A percentile compares a stretch with the other conserved stretches of the same genome.
phyloP scores from a whole-genome alignment of 2,113 vertebrate genomes.

The Barnardius zonarius region DNA sequence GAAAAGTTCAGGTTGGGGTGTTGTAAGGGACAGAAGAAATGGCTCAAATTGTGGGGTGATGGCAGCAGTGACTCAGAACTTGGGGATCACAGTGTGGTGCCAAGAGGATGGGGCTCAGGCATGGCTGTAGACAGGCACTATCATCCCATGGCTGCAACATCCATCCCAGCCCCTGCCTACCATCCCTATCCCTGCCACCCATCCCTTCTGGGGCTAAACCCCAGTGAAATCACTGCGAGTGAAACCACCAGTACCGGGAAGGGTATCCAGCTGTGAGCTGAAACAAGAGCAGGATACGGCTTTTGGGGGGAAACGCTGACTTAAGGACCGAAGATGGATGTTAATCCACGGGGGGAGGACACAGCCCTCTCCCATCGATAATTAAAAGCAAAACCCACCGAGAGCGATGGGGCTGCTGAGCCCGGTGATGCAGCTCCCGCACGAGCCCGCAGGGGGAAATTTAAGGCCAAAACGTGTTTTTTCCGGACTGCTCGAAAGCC shows the following conservation, averaged over 20 bases:
- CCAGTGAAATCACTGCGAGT: fast-evolving
- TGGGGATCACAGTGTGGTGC: neutral
- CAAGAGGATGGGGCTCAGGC: fast-evolving
- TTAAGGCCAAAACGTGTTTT: neutral
- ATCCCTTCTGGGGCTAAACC: neutral
- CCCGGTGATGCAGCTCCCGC: too few relatives aligned
- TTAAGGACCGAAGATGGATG: neutral
- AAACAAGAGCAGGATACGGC: fast-evolving
- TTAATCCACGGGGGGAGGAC: neutral
- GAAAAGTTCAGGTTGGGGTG: neutral
- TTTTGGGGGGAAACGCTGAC: neutral
- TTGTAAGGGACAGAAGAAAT: neutral
- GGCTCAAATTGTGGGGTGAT: neutral
- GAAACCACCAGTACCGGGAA: fast-evolving
- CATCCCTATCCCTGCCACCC: neutral
- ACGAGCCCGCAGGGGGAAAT: too few relatives aligned
- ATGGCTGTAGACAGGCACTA: fast-evolving
- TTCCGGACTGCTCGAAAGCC: too few relatives aligned
- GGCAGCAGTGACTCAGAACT: neutral
- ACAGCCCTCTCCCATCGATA: fast-evolving
- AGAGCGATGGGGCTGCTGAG: neutral
- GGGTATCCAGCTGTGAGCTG: neutral
- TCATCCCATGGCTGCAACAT: neutral
- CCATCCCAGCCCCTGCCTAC: neutral
- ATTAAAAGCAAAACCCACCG: neutral